phyloP scores from a whole-genome alignment of 2,888 invertebrate genomes.

The Ectemnius cavifrons region DNA sequence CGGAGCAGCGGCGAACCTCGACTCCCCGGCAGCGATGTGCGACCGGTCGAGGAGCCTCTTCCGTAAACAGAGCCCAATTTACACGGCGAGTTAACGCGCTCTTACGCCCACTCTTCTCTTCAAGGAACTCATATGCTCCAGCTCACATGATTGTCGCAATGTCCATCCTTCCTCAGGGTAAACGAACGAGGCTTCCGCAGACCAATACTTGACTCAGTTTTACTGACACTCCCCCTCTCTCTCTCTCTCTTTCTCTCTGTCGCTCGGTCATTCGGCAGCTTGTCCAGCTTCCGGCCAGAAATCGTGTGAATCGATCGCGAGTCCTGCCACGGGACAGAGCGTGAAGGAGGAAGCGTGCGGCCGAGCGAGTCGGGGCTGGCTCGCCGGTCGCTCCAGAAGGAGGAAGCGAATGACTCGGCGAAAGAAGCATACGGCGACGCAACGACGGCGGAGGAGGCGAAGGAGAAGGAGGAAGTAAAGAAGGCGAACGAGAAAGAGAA shows the following conservation, averaged over 20 bases:
- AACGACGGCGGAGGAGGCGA: background rate
- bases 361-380: background rate
- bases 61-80: conserved; percentile 62
- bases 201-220: too few species aligned
- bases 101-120: conserved; percentile 14
- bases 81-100: conserved; percentile 31
- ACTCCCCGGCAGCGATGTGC: background rate
- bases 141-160: conserved; percentile 34
- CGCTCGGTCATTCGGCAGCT: too few species aligned
- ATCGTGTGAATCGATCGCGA: conserved; percentile 59
- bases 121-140: conserved; percentile 36
- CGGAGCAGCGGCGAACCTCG: too few species aligned
- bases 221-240: too few species aligned
- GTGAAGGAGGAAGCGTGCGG: conserved; percentile 52
- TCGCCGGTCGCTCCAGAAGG: background rate
- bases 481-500: conserved; percentile 25
- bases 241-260: background rate
- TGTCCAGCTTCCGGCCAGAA: conserved; percentile 45
- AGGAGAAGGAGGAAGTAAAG: conserved; percentile 39
- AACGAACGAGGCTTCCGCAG: too few species aligned
- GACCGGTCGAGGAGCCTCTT: conserved; percentile 37
- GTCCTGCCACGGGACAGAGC: conserved; percentile 44
- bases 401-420: background rate
- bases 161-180: too few species aligned
- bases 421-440: background rate